These are phyloP conservation scores for Drosophila kepulauana DNA, from an alignment of 1,140 invertebrate genomes.

Conservation along the genomic window DNA sequence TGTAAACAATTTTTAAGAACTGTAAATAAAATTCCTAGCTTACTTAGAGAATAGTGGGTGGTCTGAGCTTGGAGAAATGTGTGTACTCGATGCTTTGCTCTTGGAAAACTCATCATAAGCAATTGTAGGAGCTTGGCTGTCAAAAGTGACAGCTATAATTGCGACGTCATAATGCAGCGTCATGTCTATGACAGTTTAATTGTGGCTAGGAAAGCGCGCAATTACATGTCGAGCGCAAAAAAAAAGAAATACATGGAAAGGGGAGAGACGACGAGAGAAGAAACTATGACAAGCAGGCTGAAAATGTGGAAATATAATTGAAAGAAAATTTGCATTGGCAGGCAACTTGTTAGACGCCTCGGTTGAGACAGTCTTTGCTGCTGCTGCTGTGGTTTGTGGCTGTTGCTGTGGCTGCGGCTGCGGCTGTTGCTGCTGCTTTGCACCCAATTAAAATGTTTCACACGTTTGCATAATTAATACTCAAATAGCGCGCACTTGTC, in stretches of 20 bases:
- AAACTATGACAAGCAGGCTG: slow-evolving; percentile 34
- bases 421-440: slow-evolving; percentile 52
- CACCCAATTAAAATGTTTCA: slow-evolving; percentile 84
- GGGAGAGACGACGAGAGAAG: background rate
- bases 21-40: background rate
- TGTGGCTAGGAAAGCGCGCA: slow-evolving; percentile 79
- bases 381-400: background rate
- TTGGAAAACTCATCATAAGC: slow-evolving; percentile 41
- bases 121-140: slow-evolving; percentile 56
- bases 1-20: background rate
- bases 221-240: slow-evolving; percentile 63
- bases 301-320: slow-evolving; percentile 69
- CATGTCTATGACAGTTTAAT: slow-evolving; percentile 83
- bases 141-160: slow-evolving; percentile 78
- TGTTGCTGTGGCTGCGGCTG: background rate
- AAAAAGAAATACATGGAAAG: slow-evolving; percentile 29
- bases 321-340: slow-evolving; percentile 76
- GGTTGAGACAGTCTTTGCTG: slow-evolving; percentile 7
- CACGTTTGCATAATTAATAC: slow-evolving; percentile 83
- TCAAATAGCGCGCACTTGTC: slow-evolving; percentile 77
- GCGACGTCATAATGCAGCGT: slow-evolving; percentile 77
- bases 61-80: slow-evolving; percentile 19
- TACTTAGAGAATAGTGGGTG: background rate
- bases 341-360: slow-evolving; percentile 49
- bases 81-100: slow-evolving; percentile 30